Conservation (phyloP, 1,140 invertebrate genomes). For the Drosophila sp. region DNA sequence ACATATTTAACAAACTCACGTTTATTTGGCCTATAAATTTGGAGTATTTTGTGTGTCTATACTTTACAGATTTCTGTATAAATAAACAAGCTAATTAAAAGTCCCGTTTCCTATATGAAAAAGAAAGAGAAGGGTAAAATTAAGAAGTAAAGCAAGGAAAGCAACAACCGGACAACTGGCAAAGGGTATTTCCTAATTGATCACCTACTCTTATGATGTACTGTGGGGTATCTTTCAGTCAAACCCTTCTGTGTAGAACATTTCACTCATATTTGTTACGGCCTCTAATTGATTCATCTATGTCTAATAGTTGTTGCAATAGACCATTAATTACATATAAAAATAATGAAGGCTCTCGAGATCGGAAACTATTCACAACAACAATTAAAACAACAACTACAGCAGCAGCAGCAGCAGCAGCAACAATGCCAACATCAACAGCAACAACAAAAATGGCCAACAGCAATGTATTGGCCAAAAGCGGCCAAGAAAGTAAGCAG, state of each 20-base stretch:
- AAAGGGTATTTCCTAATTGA: too few relatives aligned
- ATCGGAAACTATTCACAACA: constrained; percentile 50
- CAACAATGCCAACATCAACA: constrained; percentile 1
- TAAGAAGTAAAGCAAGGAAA: too few relatives aligned
- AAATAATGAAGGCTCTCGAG: constrained; percentile 6
- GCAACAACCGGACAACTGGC: too few relatives aligned
- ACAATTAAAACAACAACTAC: too few relatives aligned
- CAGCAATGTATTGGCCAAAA: constrained; percentile 48
- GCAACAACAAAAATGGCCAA: constrained; percentile 27
- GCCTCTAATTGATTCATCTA: neutral
- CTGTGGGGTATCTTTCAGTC: neutral
- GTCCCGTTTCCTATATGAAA: too few relatives aligned
- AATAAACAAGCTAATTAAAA: too few relatives aligned
- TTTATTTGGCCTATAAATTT: neutral
- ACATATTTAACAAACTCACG: neutral
- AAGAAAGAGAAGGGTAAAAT: too few relatives aligned
- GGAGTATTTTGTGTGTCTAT: neutral
- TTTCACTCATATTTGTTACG: neutral
- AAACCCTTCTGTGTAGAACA: neutral
- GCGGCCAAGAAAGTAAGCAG: constrained; percentile 59
- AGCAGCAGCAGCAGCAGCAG: constrained; percentile 16
- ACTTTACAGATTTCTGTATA: too few relatives aligned
- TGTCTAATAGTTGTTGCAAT: neutral
- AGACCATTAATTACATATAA: neutral
- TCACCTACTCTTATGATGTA: too few relatives aligned